phyloP scores from a whole-genome alignment of 2,797 vertebrate genomes.

The Acanthopagrus latus region DNA sequence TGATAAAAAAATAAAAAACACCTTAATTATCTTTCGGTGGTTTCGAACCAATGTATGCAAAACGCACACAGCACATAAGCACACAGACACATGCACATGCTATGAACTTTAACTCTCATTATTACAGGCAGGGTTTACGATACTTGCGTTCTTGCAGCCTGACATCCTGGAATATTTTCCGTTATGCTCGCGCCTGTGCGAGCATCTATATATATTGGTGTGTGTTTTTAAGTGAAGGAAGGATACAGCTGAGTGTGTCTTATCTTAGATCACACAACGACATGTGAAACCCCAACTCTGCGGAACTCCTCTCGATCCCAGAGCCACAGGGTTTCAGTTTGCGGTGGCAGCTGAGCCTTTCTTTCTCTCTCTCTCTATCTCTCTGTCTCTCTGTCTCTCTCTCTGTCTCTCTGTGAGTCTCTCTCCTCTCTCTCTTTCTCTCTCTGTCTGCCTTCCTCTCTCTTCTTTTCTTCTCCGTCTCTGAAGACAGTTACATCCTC shows the following conservation, averaged over 20 bases:
- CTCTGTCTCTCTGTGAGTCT: constrained; percentile 13
- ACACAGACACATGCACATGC: not conserved
- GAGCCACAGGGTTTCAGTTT: constrained; percentile 83
- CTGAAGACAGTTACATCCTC: constrained; percentile 69
- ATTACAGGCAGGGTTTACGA: constrained; percentile 1
- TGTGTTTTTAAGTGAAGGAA: constrained; percentile 53
- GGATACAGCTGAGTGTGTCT: constrained; percentile 78
- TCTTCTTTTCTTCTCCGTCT: constrained; percentile 46
- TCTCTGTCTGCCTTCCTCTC: constrained; percentile 20
- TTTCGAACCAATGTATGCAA: not conserved
- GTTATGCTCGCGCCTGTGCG: constrained; percentile 46
- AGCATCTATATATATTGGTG: constrained; percentile 17
- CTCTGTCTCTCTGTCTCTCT: constrained; percentile 17
- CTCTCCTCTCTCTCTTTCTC: constrained; percentile 29
- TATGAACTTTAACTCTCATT: constrained; percentile 47
- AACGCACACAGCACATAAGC: not conserved
- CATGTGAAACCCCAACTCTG: constrained; percentile 79
- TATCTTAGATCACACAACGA: constrained; percentile 79
- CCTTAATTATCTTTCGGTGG: not conserved
- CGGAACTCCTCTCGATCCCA: constrained; percentile 78
- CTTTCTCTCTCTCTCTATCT: constrained; percentile 39
- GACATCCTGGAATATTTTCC: constrained; percentile 74
- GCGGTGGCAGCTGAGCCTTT: constrained; percentile 78
- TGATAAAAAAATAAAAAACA: constrained; percentile 1
- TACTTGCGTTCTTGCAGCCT: constrained; percentile 18